phyloP scores from a whole-genome alignment of 2,888 invertebrate genomes.

The Erebia epiphron region DNA sequence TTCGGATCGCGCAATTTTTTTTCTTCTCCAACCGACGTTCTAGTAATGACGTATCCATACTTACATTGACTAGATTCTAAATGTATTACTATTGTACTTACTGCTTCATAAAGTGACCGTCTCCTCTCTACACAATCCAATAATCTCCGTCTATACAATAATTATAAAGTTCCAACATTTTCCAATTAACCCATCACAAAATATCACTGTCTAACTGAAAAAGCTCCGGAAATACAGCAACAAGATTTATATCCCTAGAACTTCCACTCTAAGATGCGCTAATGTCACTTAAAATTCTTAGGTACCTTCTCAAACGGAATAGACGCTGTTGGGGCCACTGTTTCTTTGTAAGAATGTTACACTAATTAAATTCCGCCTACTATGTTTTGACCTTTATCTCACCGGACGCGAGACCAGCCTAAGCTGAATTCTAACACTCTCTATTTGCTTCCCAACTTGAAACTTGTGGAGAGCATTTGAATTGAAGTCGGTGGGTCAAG shows the following conservation, averaged over 20 bases:
- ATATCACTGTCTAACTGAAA: not conserved
- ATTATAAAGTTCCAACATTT: not conserved
- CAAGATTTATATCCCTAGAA: not conserved
- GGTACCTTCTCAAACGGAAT: conserved; percentile 15
- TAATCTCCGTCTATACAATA: too few species aligned
- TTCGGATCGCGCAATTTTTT: too few species aligned
- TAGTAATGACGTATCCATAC: too few species aligned
- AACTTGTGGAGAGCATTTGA: conserved; percentile 26
- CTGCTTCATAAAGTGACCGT: not conserved
- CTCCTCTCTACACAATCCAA: not conserved
- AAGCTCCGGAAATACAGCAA: not conserved
- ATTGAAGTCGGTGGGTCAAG: conserved; percentile 30
- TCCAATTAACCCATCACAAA: not conserved
- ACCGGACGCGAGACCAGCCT: conserved; percentile 22
- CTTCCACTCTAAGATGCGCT: conserved; percentile 6
- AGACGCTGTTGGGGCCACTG: conserved; percentile 13
- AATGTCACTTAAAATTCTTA: conserved; percentile 17
- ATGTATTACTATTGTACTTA: too few species aligned
- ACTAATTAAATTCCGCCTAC: conserved; percentile 40
- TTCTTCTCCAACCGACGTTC: too few species aligned
- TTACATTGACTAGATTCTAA: too few species aligned
- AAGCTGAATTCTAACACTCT: conserved; percentile 33
- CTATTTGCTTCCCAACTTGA: conserved; percentile 28
- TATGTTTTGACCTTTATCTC: conserved; percentile 30
- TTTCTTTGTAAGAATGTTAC: conserved; percentile 34